Percentiles rank a stretch among this genome's conserved stretches.
phyloP scores from a whole-genome alignment of 2,888 invertebrate genomes.

The Drosophila trichaetosa region DNA sequence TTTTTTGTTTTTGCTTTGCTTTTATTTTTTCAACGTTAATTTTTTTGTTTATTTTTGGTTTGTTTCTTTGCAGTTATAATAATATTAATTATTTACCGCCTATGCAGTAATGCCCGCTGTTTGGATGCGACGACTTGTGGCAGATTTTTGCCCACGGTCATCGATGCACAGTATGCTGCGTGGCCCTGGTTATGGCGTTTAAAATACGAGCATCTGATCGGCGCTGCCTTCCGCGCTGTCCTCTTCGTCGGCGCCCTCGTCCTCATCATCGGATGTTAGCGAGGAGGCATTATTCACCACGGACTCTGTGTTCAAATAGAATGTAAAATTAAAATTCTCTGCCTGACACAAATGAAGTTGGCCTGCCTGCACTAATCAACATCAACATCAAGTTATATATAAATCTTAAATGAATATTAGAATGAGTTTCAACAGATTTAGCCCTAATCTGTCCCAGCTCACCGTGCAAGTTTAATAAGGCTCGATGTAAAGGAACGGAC shows the following conservation, averaged over 20 bases:
- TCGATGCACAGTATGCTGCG: constrained; percentile 37
- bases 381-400: constrained; percentile 38
- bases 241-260: constrained; percentile 89
- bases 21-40: constrained; percentile 12
- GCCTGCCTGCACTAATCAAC: constrained; percentile 20
- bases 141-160: constrained; percentile 25
- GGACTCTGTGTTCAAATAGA: constrained; percentile 81
- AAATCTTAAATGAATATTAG: constrained; percentile 39
- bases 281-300: constrained; percentile 87
- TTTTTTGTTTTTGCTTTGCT: constrained; percentile 38
- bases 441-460: constrained; percentile 31
- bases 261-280: constrained; percentile 89
- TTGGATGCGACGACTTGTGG: constrained; percentile 48
- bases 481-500: not conserved
- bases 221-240: constrained; percentile 91
- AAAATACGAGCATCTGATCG: constrained; percentile 91
- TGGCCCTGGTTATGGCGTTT: constrained; percentile 69
- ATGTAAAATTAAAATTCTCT: constrained; percentile 51
- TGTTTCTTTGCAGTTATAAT: constrained; percentile 61
- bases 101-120: constrained; percentile 62
- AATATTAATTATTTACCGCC: constrained; percentile 67
- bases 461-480: constrained; percentile 34
- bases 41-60: constrained; percentile 25
- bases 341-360: constrained; percentile 11
- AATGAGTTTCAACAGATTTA: constrained; percentile 32